phyloP scores from a whole-genome alignment of 2,888 invertebrate species.

The Aphodius sticticus region DNA sequence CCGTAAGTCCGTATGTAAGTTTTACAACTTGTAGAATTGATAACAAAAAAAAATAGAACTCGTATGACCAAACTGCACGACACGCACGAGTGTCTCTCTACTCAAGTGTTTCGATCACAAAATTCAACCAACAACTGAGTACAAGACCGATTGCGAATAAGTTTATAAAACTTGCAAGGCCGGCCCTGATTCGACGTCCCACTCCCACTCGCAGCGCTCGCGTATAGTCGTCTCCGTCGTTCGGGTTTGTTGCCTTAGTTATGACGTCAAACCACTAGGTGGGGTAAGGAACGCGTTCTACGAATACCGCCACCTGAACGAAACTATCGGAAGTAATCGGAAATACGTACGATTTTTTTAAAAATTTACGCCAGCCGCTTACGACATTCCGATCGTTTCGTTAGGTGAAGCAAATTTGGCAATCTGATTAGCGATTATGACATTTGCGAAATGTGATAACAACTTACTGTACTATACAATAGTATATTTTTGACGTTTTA shows the following conservation, averaged over 20 bases:
- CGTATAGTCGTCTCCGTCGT: neutral
- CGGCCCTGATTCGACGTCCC: conserved; percentile 27
- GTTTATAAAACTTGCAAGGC: conserved; percentile 38
- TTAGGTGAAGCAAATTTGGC: neutral
- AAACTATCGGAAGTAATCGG: conserved; percentile 14
- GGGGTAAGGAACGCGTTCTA: conserved; percentile 23
- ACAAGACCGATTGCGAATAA: conserved; percentile 36
- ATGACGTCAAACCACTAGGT: conserved; percentile 21
- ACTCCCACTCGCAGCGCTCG: conserved; percentile 16
- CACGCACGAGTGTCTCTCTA: conserved; percentile 10
- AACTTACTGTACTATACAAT: neutral
- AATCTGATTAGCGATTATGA: neutral
- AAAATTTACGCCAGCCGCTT: neutral
- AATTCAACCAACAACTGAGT: conserved; percentile 34
- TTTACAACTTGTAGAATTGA: neutral
- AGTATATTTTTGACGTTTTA: neutral
- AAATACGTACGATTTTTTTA: neutral
- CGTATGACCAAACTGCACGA: neutral
- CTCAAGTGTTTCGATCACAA: conserved; percentile 19
- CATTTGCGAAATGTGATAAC: neutral
- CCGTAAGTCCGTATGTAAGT: conserved; percentile 11
- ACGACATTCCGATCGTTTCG: neutral
- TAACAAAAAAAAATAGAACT: neutral
- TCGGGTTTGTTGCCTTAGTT: conserved; percentile 15
- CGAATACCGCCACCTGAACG: conserved; percentile 25